Conservation (phyloP, 2,113 vertebrate species). For the Natator depressus region DNA sequence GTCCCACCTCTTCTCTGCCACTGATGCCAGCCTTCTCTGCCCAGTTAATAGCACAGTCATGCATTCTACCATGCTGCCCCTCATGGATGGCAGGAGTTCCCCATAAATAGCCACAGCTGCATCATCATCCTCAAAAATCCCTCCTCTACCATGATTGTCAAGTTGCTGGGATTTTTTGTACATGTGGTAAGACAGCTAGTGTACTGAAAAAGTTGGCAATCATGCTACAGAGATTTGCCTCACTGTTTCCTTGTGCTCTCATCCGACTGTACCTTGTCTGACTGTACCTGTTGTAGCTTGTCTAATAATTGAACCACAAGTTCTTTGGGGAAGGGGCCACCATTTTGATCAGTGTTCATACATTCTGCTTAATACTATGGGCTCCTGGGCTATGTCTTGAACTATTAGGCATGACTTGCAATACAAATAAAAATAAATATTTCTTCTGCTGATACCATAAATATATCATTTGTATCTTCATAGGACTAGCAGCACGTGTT, state of each 20-base stretch:
- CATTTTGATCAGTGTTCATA: neutral
- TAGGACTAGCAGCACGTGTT: neutral
- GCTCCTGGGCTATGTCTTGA: neutral
- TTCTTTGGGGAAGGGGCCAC: neutral
- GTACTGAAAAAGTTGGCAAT: neutral
- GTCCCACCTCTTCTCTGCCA: too few relatives aligned
- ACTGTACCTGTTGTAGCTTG: too few relatives aligned
- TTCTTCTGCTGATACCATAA: neutral
- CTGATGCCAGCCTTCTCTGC: neutral
- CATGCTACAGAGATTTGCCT: neutral
- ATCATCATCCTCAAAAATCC: neutral
- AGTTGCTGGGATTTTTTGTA: too few relatives aligned
- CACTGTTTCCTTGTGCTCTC: neutral
- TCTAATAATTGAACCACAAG: neutral
- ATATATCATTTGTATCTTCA: neutral
- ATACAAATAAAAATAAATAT: neutral
- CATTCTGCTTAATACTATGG: neutral
- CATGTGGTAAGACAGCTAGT: neutral
- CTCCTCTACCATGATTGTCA: neutral
- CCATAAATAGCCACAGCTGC: neutral
- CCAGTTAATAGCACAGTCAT: neutral
- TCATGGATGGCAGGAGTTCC: neutral
- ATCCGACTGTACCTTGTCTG: neutral
- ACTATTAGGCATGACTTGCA: neutral
- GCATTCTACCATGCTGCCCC: neutral